These are phyloP conservation scores for Panulirus ornatus DNA, from an alignment of 1,140 invertebrate species.

Conservation along the genomic window DNA sequence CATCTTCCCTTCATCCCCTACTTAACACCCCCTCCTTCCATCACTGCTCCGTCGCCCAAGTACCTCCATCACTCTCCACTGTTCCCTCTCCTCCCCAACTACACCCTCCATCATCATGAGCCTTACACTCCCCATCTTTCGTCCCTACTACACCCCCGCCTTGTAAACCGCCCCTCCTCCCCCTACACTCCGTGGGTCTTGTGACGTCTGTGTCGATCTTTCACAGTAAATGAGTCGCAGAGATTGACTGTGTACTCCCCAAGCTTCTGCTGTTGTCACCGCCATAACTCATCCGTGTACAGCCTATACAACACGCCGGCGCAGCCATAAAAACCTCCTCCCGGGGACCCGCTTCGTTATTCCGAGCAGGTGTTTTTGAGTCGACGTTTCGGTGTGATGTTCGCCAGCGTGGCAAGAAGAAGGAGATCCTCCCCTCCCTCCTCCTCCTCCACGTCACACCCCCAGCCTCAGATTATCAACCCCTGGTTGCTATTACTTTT, in stretches of 20 bases:
- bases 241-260: constrained; percentile 42
- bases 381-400: no score
- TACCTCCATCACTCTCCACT: not conserved
- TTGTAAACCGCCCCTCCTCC: not conserved
- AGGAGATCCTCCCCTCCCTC: no score
- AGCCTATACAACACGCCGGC: no score
- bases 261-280: not conserved
- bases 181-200: not conserved
- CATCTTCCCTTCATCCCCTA: not conserved
- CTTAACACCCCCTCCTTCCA: not conserved
- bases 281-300: not conserved
- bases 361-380: no score
- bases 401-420: no score
- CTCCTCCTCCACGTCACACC: not conserved
- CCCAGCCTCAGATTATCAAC: no score
- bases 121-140: no score
- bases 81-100: no score
- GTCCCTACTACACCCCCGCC: not conserved
- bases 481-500: no score
- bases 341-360: no score
- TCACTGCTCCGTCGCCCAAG: not conserved
- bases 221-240: constrained; percentile 45
- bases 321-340: not conserved
- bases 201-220: constrained; percentile 18
- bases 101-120: no score